Evolutionary conservation across 2,888 invertebrate genomes (phyloP).

Genomic region (Polia nebulosa): DNA sequence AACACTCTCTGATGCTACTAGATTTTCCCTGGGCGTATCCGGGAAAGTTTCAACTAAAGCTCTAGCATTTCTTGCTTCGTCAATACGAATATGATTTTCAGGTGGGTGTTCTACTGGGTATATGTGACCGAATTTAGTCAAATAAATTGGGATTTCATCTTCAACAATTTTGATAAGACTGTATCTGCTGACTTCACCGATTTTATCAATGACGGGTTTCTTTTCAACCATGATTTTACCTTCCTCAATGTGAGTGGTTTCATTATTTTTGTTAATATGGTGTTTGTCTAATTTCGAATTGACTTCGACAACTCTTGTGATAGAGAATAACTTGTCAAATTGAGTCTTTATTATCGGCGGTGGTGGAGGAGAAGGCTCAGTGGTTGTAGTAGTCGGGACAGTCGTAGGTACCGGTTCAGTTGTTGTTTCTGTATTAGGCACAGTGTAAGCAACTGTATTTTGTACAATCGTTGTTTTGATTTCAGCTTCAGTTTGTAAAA

Average conservation of each 20-base stretch:
- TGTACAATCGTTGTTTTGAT: conserved; percentile 56
- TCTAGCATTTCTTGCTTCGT: conserved; percentile 88
- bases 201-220: conserved; percentile 92
- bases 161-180: conserved; percentile 93
- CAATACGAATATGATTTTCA: conserved; percentile 87
- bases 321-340: conserved; percentile 92
- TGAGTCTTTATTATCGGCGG: conserved; percentile 86
- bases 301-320: conserved; percentile 93
- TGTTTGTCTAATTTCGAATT: conserved; percentile 92
- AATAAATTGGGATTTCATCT: conserved; percentile 89
- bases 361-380: conserved; percentile 74
- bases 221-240: conserved; percentile 91
- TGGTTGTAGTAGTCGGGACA: conserved; percentile 67
- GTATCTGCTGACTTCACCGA: conserved; percentile 93
- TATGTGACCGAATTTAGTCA: conserved; percentile 86
- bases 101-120: conserved; percentile 89
- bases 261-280: conserved; percentile 90
- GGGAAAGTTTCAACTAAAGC: conserved; percentile 80
- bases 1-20: conserved; percentile 88
- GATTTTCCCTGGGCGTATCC: conserved; percentile 85
- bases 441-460: conserved; percentile 55
- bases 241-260: conserved; percentile 89
- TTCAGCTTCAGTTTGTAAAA: conserved; percentile 70
- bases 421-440: conserved; percentile 67
- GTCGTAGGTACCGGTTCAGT: conserved; percentile 49